Percentiles rank a stretch among this genome's conserved stretches.
Conservation (phyloP, 1,140 invertebrate species). For the Aphelinus certus region DNA sequence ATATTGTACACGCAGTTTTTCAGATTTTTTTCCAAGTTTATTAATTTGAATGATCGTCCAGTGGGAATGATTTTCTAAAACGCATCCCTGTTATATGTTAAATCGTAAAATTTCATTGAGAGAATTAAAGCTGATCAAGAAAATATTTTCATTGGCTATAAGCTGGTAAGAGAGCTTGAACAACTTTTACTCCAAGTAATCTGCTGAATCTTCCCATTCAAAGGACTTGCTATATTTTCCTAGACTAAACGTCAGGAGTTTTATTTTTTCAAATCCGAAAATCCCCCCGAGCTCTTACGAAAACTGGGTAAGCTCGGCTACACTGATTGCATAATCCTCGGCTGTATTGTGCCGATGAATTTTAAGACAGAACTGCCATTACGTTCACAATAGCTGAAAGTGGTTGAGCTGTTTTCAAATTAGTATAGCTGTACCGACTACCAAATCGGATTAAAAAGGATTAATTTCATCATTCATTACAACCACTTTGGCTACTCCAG, state of each 20-base stretch:
- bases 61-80: no score
- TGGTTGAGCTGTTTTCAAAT: conserved; percentile 33
- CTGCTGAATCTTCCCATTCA: background rate
- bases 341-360: conserved; percentile 16
- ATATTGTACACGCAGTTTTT: no score
- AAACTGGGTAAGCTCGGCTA: conserved; percentile 18
- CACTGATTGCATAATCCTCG: conserved; percentile 26
- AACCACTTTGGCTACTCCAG: background rate
- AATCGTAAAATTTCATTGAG: no score
- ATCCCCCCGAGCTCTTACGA: background rate
- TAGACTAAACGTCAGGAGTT: background rate
- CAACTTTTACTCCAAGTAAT: background rate
- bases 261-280: conserved; percentile 6
- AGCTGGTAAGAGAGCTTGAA: no score
- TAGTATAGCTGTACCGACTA: conserved; percentile 6
- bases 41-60: no score
- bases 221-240: background rate
- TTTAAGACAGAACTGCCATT: conserved; percentile 18
- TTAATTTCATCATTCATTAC: conserved; percentile 29
- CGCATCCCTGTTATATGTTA: no score
- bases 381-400: conserved; percentile 25
- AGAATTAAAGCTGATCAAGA: no score
- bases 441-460: conserved; percentile 24
- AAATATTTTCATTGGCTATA: no score
- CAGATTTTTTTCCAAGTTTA: no score